Evolutionary conservation across 2,113 vertebrate genomes (phyloP), one percentile per base, ranked within the genome.

Genomic region (Corythoichthys haematopterus): DNA sequence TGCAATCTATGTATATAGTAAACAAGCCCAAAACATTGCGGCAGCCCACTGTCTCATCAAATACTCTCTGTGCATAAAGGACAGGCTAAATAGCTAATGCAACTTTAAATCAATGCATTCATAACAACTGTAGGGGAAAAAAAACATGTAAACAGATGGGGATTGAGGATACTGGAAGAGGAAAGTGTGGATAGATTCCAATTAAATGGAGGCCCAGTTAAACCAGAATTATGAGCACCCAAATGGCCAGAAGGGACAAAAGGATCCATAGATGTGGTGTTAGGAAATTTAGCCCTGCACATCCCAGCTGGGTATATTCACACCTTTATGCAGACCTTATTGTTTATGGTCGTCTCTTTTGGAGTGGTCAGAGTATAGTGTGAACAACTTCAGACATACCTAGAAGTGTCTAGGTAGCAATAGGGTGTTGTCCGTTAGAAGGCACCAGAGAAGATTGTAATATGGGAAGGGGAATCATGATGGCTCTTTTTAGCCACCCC

Each of bases 321-420:
- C 77, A 74, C 72, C 51, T 69, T 52, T 7, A 52, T 50, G 51
- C 3, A 45, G 64, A 68, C 69, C 64, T 70, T 58, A 78, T 73
- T 80, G 11, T 66, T 76, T 57, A 45, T 36, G 11, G 72, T 43
- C 47, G 46, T 46, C 38, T 58, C 66, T 52, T 55, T 79, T 38
- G 5, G 11, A 60, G 43, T 64, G 15, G 10, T 6, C 35, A 28
- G 20, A 45, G 71, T 74, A 64, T 64, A 58, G 70, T 72, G 66
- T 60, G 28, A 16, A 69, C 38, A 10, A 11, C 13, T 6, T 28
- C 36, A 40, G 58, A 61, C 67, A 78, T 66, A 46, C 15, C 62
- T 13, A 13, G 58, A 79, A 75, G 81, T 81, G 85, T 85, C 46
- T 53, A 51, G 47, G 63, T 80, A 70, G 82, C 66, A 79, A 73